Percentiles rank a stretch among this genome's conserved stretches.
These are phyloP conservation scores for Psephotus haematonotus DNA, from an alignment of 2,113 vertebrate species.

Conservation along the genomic window DNA sequence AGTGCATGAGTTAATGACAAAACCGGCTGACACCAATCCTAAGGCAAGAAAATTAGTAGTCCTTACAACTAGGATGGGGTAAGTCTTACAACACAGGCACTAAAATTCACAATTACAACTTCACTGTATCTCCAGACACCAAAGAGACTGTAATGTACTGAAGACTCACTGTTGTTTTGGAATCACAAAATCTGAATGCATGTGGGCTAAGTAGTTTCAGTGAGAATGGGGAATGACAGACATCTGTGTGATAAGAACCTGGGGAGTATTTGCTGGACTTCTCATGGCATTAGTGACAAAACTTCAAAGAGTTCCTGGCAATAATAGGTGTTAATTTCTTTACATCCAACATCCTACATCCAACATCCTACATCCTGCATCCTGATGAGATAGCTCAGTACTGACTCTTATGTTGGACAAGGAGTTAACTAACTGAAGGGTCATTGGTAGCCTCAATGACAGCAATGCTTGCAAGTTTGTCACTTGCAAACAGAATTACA, in stretches of 20 bases:
- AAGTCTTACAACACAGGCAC: neutral
- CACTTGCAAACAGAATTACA: neutral
- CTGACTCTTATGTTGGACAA: neutral
- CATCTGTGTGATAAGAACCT: neutral
- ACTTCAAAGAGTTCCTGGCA: slow-evolving; percentile 18
- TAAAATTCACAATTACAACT: neutral
- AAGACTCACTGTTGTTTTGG: neutral
- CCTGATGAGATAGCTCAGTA: neutral
- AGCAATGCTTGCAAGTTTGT: neutral
- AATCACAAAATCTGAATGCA: neutral
- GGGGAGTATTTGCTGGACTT: neutral
- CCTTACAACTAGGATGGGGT: neutral
- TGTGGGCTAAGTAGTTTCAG: neutral
- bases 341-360: neutral
- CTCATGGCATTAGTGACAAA: neutral
- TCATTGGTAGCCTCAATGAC: neutral
- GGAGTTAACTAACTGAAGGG: neutral
- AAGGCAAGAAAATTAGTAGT: neutral
- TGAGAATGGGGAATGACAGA: neutral
- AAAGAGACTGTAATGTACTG: neutral
- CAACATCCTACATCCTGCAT: neutral
- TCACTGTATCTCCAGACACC: neutral
- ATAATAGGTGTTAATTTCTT: slow-evolving; percentile 1
- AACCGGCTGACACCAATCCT: neutral
- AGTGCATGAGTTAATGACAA: neutral